Conservation (phyloP, 2,113 vertebrate genomes). For the Thymallus thymallus region DNA sequence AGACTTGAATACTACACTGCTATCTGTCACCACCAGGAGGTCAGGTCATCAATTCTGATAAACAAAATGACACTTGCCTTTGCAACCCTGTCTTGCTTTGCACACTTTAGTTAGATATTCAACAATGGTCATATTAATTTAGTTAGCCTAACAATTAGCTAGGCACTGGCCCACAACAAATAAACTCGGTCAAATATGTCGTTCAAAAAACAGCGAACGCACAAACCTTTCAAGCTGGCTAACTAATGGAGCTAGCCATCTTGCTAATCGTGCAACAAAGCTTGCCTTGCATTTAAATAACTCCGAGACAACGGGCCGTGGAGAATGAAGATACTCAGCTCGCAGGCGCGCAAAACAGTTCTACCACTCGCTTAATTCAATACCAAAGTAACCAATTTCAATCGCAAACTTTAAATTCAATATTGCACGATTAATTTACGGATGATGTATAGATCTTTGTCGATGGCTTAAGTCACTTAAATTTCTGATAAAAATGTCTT, state of each 20-base stretch:
- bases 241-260: neutral
- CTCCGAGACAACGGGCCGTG: neutral
- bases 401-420: neutral
- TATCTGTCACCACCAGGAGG: neutral
- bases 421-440: constrained; percentile 31
- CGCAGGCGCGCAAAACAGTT: constrained; percentile 8
- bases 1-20: neutral
- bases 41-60: neutral
- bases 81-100: neutral
- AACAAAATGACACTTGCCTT: neutral
- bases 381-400: constrained; percentile 1
- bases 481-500: constrained; percentile 61
- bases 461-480: constrained; percentile 47
- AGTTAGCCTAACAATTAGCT: neutral
- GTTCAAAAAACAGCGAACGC: neutral
- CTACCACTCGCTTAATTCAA: constrained; percentile 3
- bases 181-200: neutral
- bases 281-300: neutral
- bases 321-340: neutral
- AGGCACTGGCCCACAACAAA: neutral
- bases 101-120: neutral
- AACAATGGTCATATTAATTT: neutral
- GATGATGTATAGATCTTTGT: constrained; percentile 38
- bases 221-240: neutral
- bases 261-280: neutral